Evolutionary conservation across 2,888 invertebrate genomes (phyloP), one percentile per base, ranked within the genome.

Genomic region (Caenorhabditis sp.): DNA sequence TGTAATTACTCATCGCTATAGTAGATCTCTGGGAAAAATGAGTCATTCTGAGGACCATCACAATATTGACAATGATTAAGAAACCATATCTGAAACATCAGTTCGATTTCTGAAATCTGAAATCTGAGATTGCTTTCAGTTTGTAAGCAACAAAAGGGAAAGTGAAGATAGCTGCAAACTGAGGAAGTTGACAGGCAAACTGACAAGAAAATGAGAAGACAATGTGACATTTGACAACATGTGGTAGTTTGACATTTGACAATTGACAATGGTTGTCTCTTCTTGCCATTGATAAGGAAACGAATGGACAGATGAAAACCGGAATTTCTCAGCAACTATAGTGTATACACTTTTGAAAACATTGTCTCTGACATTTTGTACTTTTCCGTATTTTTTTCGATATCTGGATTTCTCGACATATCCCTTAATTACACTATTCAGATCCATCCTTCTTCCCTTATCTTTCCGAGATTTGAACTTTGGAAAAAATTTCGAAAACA

Each of bases 11-110:
- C 66, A 66, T 51, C 49, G n/a, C n/a, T 22, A 28, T 5, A 22
- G 28, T 31, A 31, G 47, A 66, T 31, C 66, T 51, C 19, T 66
- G 66, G 66, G 66, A 66, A 66, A 66, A 49, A 22, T 66, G 66
- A 66, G 24, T 66, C 66, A 66, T 66, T 19, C 54, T 54, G 54
- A 54, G 54, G 54, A 54, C 54, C 54, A 54, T 14, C 14, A 14
- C 14, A 54, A 44, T 28, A 24, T 24, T 54, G 14, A 54, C 26
- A 12, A 26, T 26, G 26, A 54, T 12, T 54, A 10, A 26, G 54
- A 54, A 54, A 54, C 26, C 54, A 10, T 26, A 12, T 1, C 1
- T 2, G 26, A 54, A 54, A 26, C 24, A 24, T 26, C 54, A 26
- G 2, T 38, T 38, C 38, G 10, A 38, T 10, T 12, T 38, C 12